Evolutionary conservation across 2,113 vertebrate species (phyloP).

Genomic region (Phoenicopterus ruber): DNA sequence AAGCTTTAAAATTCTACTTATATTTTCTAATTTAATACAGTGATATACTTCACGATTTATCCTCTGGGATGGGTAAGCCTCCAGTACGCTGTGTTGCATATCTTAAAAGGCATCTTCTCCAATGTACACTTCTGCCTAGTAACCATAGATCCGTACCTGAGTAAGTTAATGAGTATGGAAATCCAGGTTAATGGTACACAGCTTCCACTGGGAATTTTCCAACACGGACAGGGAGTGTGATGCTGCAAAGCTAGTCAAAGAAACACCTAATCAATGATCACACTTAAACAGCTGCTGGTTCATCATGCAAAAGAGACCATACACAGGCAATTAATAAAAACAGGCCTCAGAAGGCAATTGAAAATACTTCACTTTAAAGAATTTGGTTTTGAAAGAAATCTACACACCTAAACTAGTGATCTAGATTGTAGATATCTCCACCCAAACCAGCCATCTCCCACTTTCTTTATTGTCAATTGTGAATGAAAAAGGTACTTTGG

Average conservation of each 20-base stretch:
- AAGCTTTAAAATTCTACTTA: not conserved
- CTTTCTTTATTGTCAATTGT: not conserved
- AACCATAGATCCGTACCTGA: not conserved
- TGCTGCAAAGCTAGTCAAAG: not conserved
- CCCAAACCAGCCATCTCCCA: not conserved
- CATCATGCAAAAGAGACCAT: not conserved
- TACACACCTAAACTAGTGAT: not conserved
- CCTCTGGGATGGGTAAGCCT: not conserved
- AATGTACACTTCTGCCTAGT: not conserved
- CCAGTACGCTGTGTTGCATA: not conserved
- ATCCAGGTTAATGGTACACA: not conserved
- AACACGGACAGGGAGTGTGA: not conserved
- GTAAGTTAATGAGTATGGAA: not conserved
- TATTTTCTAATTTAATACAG: not conserved
- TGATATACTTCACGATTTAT: not conserved
- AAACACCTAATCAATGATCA: not conserved
- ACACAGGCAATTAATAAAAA: not conserved
- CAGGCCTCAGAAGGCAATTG: not conserved
- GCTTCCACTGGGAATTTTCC: not conserved
- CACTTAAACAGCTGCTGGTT: not conserved
- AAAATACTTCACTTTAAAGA: not conserved
- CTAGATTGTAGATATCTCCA: not conserved
- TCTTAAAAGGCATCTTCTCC: not conserved
- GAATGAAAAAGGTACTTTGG: not conserved
- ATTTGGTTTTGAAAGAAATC: not conserved